Evolutionary conservation across 2,797 vertebrate genomes (phyloP).

Genomic region (Gephyroberyx darwinii): DNA sequence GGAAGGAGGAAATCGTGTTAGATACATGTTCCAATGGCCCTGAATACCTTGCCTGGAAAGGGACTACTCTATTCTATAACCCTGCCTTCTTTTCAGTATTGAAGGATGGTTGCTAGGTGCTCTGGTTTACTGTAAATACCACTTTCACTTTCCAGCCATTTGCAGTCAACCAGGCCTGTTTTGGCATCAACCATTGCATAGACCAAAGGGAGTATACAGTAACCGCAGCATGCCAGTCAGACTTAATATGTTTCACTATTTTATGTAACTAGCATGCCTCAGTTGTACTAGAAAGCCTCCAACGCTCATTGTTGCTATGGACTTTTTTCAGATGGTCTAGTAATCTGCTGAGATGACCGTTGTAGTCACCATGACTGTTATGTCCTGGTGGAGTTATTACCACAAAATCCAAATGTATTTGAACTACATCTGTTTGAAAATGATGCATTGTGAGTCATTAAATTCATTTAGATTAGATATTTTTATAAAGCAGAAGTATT

Average conservation of each 20-base stretch:
- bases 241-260: constrained; percentile 39
- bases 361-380: not conserved
- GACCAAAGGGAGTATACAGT: constrained; percentile 24
- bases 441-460: not conserved
- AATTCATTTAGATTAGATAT: not conserved
- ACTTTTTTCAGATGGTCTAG: constrained; percentile 31
- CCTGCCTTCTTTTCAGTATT: constrained; percentile 11
- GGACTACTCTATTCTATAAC: constrained; percentile 17
- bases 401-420: not conserved
- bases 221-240: constrained; percentile 34
- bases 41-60: constrained; percentile 22
- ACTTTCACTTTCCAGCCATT: constrained; percentile 33
- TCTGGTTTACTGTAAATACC: constrained; percentile 57
- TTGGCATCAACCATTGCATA: constrained; percentile 44
- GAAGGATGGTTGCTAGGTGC: constrained; percentile 22
- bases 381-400: too few species aligned
- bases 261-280: constrained; percentile 59
- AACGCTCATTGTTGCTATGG: constrained; percentile 15
- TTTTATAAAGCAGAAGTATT: not conserved
- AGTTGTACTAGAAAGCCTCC: constrained; percentile 26
- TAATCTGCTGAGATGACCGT: constrained; percentile 4
- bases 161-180: constrained; percentile 44
- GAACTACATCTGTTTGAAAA: not conserved
- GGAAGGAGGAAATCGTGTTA: not conserved
- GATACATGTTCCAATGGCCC: not conserved